Conservation (phyloP, 2,797 vertebrate species). For the Falco columbarius region DNA sequence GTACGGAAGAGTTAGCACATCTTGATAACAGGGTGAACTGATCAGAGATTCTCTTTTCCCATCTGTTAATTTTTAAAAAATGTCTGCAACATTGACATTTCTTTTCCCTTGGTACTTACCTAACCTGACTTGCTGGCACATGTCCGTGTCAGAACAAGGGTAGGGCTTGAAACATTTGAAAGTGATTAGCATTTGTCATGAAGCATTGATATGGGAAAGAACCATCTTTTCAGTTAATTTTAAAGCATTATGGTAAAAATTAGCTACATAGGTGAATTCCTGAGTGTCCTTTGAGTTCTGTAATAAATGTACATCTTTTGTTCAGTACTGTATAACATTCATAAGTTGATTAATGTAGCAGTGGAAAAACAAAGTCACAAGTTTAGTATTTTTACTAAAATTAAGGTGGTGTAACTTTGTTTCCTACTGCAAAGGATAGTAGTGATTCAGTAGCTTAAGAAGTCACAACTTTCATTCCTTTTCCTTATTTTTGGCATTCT, state of each 20-base stretch:
- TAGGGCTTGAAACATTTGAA: neutral
- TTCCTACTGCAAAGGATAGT: neutral
- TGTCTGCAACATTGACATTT: slow-evolving; percentile 76
- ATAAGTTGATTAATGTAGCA: neutral
- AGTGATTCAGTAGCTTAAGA: neutral
- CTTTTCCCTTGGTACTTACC: slow-evolving; percentile 57
- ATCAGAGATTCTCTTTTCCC: neutral
- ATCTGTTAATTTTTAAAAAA: neutral
- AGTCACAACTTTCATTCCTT: neutral
- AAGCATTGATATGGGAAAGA: neutral
- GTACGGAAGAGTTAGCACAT: neutral
- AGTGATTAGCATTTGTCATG: neutral
- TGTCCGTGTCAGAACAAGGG: neutral
- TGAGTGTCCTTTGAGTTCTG: neutral
- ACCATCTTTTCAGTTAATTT: neutral
- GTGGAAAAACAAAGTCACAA: neutral
- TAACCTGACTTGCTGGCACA: slow-evolving; percentile 41
- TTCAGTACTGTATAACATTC: neutral
- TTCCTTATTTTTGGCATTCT: neutral
- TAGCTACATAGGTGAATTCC: neutral
- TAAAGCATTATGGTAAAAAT: neutral
- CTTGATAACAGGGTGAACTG: slow-evolving; percentile 21
- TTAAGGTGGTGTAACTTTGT: neutral
- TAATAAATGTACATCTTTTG: neutral
- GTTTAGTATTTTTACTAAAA: neutral